These are phyloP conservation scores for Dyspetes luteomarginatus DNA, from an alignment of 2,888 invertebrate genomes.

Conservation along the genomic window DNA sequence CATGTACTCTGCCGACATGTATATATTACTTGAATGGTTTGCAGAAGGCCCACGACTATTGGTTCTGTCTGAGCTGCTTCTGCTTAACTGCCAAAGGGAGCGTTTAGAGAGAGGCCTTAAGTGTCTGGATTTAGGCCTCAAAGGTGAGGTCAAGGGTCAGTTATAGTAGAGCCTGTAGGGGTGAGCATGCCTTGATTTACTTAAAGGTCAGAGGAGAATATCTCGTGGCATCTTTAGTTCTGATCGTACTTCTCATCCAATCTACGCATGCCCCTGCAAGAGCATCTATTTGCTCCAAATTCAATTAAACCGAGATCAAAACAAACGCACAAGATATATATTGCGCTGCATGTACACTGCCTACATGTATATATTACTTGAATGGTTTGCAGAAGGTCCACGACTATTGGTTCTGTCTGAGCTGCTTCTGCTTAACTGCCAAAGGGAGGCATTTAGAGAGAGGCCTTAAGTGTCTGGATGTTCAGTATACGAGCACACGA, in stretches of 20 bases:
- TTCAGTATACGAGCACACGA: background rate
- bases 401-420: slow-evolving; percentile 5
- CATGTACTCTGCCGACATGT: no score
- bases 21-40: no score
- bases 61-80: no score
- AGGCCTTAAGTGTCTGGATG: slow-evolving; percentile 9
- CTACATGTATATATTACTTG: background rate
- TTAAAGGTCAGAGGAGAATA: slow-evolving; percentile 52
- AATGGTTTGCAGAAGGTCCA: slow-evolving; percentile 16
- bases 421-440: slow-evolving; percentile 6
- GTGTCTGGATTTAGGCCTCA: no score
- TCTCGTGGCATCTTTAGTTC: no score
- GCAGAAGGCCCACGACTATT: no score
- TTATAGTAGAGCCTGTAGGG: slow-evolving; percentile 4
- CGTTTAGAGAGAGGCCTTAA: no score
- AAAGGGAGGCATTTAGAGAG: background rate
- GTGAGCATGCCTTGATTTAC: slow-evolving; percentile 29
- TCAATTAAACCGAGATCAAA: slow-evolving; percentile 62
- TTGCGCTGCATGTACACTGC: background rate
- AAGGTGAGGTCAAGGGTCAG: slow-evolving; percentile 39
- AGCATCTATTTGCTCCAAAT: slow-evolving; percentile 54
- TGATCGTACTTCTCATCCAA: no score
- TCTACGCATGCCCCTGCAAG: background rate
- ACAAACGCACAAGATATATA: slow-evolving; percentile 51
- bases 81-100: no score